Base-by-base conservation (phyloP, 2,797 vertebrate species). In the Clarias fuscus region DNA sequence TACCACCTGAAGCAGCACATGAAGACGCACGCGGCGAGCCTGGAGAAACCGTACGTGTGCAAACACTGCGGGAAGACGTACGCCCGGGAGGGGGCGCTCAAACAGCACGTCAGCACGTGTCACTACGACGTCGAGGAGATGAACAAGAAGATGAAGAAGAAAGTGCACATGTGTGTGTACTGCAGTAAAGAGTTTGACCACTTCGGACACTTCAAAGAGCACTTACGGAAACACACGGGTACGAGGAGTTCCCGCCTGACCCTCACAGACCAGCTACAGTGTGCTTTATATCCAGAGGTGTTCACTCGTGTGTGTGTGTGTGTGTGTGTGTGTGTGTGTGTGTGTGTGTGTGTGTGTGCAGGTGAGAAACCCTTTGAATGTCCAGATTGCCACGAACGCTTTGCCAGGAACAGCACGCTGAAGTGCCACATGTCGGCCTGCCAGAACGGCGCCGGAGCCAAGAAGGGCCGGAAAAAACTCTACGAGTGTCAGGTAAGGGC, bases 161-260 rank as follows among this genome's bases (percentile, higher is more conserved):
- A 98, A 94, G 97, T 99, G 91, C 98, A 99, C 10, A 91, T 98
- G 87, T 99, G 98, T 93, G 97, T 98, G 91, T 99, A 98, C 92
- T 99, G 98, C 89, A 97, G 97, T 64, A 99, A 99, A 90, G 96
- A 98, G 90, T 99, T 99, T 90, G 98, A 99, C 89, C 98, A 99
- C 92, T 99, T 99, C 20, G 98, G 98, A n/a, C 98, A 99, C 92
- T 99, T 99, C 93, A 99, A 99, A 94, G 98, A 99, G 87, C 98
- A 99, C 88, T 94, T 99, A 83, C 94, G 98, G 84, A 99, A 99
- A 87, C 98, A 99, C 93, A 99, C 98, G 88, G 98, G 98, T 99
- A 93, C 95, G 93, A 62, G 5, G 0, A 1, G 0, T 20, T 2
- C 17, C 8, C 37, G 22, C 11, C 20, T 70, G 24, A 43, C 37